Evolutionary conservation across 1,140 invertebrate genomes (phyloP).

Genomic region (Sarcophaga bullata): DNA sequence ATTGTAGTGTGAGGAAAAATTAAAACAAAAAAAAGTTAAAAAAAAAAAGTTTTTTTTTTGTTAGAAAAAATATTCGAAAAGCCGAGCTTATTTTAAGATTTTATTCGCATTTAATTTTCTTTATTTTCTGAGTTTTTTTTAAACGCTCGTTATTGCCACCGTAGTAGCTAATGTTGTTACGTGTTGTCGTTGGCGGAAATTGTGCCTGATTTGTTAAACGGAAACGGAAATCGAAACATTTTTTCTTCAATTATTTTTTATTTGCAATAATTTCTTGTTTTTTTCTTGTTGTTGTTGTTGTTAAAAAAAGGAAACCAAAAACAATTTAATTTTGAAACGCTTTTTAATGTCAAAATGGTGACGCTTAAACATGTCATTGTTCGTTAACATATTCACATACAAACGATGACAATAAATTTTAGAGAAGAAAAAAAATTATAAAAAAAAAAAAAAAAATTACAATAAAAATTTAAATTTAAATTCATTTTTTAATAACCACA

Average conservation of each 20-base stretch:
- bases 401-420: background rate
- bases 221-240: conserved; percentile 41
- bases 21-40: too few species aligned
- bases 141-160: too few species aligned
- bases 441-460: background rate
- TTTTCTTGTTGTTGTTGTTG: background rate
- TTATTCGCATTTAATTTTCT: background rate
- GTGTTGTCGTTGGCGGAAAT: conserved; percentile 31
- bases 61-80: background rate
- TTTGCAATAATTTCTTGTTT: too few species aligned
- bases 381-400: too few species aligned
- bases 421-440: background rate
- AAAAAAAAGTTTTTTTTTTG: background rate
- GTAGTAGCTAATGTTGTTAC: background rate
- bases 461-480: conserved; percentile 4
- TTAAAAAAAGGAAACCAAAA: conserved; percentile 19
- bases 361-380: background rate
- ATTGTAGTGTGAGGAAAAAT: background rate
- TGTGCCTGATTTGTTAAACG: conserved; percentile 39
- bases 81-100: background rate
- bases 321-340: conserved; percentile 26
- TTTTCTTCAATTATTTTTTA: background rate
- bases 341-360: background rate
- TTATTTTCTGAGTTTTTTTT: background rate
- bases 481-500: background rate